Conservation (phyloP, 2,888 invertebrate species). For the Eudasyphora cyanicolor region DNA sequence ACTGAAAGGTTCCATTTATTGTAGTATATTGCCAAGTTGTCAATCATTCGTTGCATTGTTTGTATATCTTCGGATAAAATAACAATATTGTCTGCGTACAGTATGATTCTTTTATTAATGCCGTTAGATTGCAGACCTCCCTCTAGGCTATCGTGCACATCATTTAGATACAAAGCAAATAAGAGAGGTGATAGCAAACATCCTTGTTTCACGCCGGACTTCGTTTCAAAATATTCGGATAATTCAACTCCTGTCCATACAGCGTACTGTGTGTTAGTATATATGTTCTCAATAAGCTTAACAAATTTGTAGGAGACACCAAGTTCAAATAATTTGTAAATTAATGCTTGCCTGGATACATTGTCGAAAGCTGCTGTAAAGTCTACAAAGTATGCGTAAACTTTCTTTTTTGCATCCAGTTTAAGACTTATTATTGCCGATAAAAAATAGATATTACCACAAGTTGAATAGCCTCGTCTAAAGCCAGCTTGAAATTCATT, state of each 20-base stretch:
- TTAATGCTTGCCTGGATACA: not conserved
- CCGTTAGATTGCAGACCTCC: no score
- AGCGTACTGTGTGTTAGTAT: not conserved
- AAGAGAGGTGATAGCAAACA: not conserved
- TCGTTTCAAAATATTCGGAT: conserved; percentile 1
- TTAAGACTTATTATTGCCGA: not conserved
- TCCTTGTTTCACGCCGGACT: not conserved
- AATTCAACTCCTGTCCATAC: not conserved
- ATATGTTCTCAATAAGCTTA: no score
- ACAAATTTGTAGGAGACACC: not conserved
- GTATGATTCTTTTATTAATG: no score
- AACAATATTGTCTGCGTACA: not conserved
- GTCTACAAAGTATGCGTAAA: no score
- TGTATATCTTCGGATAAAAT: no score
- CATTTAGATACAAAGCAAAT: not conserved
- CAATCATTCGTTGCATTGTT: no score
- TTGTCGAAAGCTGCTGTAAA: not conserved
- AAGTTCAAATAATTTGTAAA: not conserved
- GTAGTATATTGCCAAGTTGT: not conserved
- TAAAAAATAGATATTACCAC: no score
- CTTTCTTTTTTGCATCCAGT: not conserved
- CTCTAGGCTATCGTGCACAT: not conserved
- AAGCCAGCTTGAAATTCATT: no score
- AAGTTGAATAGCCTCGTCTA: no score
- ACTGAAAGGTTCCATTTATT: no score